Evolutionary conservation across 2,888 invertebrate genomes (phyloP).

Genomic region (Cephonodes hylas): DNA sequence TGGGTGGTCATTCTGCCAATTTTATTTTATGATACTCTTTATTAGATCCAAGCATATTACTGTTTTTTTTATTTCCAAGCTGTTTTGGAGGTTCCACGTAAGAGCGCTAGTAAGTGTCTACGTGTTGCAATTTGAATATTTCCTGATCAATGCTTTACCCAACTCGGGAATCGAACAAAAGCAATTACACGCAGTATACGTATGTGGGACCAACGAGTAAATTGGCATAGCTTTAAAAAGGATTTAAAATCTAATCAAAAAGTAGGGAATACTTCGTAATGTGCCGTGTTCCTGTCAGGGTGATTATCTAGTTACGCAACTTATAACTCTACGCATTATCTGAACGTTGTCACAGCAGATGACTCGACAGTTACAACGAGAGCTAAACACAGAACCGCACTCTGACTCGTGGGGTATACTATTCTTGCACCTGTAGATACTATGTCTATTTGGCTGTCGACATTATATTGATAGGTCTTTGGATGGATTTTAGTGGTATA

Average conservation of each 20-base stretch:
- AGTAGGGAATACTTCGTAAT: background rate
- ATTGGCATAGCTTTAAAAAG: background rate
- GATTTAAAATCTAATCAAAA: background rate
- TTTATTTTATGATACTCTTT: background rate
- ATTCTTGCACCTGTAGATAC: background rate
- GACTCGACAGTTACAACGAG: slow-evolving; percentile 46
- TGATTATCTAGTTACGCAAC: background rate
- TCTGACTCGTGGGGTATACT: slow-evolving; percentile 34
- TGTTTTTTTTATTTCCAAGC: too few species aligned
- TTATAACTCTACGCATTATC: slow-evolving; percentile 31
- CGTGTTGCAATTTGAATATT: too few species aligned
- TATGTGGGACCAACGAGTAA: too few species aligned
- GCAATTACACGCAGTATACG: too few species aligned
- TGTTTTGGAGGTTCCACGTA: too few species aligned
- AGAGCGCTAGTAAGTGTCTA: too few species aligned
- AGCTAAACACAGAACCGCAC: slow-evolving; percentile 54
- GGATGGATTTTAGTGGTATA: too few species aligned
- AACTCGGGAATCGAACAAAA: too few species aligned
- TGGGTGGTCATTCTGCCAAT: too few species aligned
- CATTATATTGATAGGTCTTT: background rate
- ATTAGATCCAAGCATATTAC: too few species aligned
- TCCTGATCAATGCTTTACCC: too few species aligned
- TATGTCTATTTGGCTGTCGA: background rate
- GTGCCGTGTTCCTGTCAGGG: background rate
- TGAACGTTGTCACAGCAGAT: slow-evolving; percentile 40